Conservation (phyloP, 1,140 invertebrate genomes). For the Drosophila busckii region DNA sequence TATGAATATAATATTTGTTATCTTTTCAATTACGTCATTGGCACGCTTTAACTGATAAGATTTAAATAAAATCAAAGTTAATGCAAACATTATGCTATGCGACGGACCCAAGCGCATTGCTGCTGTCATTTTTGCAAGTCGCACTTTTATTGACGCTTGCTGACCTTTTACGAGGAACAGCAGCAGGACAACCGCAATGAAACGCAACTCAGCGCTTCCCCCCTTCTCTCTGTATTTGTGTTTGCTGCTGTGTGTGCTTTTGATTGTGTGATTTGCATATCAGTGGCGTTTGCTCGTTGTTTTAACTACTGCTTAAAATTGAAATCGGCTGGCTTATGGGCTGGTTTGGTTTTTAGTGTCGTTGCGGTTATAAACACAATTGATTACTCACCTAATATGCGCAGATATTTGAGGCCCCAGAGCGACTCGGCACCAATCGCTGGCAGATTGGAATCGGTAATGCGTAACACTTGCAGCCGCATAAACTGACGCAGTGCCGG, state of each 20-base stretch:
- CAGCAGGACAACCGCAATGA: conserved; percentile 48
- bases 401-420: conserved; percentile 85
- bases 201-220: too few species aligned
- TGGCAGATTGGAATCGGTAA: conserved; percentile 87
- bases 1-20: too few species aligned
- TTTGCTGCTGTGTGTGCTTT: neutral
- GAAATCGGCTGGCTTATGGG: too few species aligned
- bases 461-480: conserved; percentile 86
- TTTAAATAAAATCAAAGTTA: too few species aligned
- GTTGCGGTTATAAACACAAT: conserved; percentile 39
- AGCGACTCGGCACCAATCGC: conserved; percentile 89
- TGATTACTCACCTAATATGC: conserved; percentile 80
- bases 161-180: conserved; percentile 61
- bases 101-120: conserved; percentile 31
- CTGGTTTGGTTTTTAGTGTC: conserved; percentile 38
- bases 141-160: conserved; percentile 56
- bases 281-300: conserved; percentile 7
- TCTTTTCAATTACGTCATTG: too few species aligned
- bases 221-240: neutral
- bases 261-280: conserved; percentile 67
- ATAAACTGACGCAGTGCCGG: conserved; percentile 84
- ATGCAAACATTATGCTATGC: conserved; percentile 17
- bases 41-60: too few species aligned
- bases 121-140: conserved; percentile 54
- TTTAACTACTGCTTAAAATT: conserved; percentile 57